phyloP scores from a whole-genome alignment of 2,797 vertebrate genomes.

The Orestias chungarensis region DNA sequence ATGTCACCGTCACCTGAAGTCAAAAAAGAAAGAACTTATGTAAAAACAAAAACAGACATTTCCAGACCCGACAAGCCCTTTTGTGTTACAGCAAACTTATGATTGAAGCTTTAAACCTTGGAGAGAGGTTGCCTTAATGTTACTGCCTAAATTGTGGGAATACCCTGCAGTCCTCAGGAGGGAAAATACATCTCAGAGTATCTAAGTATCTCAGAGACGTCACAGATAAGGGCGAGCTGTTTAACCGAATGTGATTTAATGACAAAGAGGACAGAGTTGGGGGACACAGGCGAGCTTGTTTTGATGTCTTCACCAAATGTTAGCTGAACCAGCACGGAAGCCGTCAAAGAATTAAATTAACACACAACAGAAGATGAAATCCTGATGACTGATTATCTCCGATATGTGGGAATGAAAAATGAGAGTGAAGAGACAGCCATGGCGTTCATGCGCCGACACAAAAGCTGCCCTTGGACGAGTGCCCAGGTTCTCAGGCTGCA shows the following conservation, averaged over 20 bases:
- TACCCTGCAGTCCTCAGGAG: slow-evolving; percentile 53
- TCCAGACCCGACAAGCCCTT: slow-evolving; percentile 7
- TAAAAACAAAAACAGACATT: slow-evolving; percentile 16
- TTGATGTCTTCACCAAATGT: slow-evolving; percentile 20
- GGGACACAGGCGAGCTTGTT: slow-evolving; percentile 16
- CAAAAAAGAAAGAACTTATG: slow-evolving; percentile 30
- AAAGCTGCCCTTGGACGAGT: slow-evolving; percentile 62
- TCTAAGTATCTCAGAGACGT: slow-evolving; percentile 52
- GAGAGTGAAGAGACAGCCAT: slow-evolving; percentile 44
- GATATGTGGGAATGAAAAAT: slow-evolving; percentile 32
- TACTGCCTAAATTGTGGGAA: slow-evolving; percentile 65
- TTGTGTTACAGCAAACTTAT: slow-evolving; percentile 31
- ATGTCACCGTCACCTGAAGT: slow-evolving; percentile 87
- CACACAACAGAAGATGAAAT: slow-evolving; percentile 23
- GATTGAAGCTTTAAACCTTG: slow-evolving; percentile 28
- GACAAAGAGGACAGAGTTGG: slow-evolving; percentile 27
- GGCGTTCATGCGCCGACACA: slow-evolving; percentile 51
- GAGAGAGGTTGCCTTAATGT: slow-evolving; percentile 44
- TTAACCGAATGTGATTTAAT: slow-evolving; percentile 30
- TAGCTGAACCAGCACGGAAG: slow-evolving; percentile 24
- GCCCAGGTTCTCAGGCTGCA: slow-evolving; percentile 49
- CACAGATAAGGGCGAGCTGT: slow-evolving; percentile 25
- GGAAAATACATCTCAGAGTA: slow-evolving; percentile 18
- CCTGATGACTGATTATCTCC: slow-evolving; percentile 25
- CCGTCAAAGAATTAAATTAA: slow-evolving; percentile 31